Evolutionary conservation across 1,140 invertebrate genomes (phyloP).

Genomic region (Dendrolimus kikuchii): DNA sequence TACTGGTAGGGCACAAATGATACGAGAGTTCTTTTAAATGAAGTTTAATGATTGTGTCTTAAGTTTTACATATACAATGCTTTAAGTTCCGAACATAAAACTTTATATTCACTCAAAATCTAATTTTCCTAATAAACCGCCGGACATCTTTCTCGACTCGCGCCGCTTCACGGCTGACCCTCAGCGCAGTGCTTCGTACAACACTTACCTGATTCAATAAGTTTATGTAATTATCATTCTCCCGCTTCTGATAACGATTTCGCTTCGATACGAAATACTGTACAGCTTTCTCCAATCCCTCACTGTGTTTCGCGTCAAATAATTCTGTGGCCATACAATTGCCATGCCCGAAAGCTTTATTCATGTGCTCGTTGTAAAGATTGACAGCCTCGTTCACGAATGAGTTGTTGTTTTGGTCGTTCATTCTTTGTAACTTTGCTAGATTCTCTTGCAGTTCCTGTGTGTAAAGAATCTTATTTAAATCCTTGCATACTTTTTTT

Average conservation of each 20-base stretch:
- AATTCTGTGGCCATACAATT: constrained; percentile 2
- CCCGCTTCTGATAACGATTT: background rate
- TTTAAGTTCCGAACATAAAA: too few relatives aligned
- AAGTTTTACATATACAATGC: too few relatives aligned
- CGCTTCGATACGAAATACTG: background rate
- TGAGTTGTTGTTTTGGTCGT: constrained; percentile 10
- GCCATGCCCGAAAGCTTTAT: background rate
- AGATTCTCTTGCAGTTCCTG: constrained; percentile 4
- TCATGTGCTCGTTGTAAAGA: constrained; percentile 1
- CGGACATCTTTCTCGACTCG: too few relatives aligned
- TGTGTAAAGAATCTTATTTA: background rate
- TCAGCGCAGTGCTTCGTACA: too few relatives aligned
- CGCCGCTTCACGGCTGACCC: too few relatives aligned
- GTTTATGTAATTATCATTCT: background rate
- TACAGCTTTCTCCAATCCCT: background rate
- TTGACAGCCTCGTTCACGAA: constrained; percentile 5
- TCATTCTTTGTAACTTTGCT: constrained; percentile 2
- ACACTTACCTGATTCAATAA: too few relatives aligned
- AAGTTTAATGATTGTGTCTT: too few relatives aligned
- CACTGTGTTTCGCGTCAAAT: background rate
- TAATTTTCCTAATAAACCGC: too few relatives aligned
- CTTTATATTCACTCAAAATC: too few relatives aligned
- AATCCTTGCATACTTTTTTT: too few relatives aligned
- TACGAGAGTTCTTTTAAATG: too few relatives aligned
- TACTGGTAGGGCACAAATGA: too few relatives aligned